Percentiles rank a stretch among this genome's conserved stretches.
Evolutionary conservation across 2,113 vertebrate genomes (phyloP).

Genomic region (Phylloscopus trochilus): DNA sequence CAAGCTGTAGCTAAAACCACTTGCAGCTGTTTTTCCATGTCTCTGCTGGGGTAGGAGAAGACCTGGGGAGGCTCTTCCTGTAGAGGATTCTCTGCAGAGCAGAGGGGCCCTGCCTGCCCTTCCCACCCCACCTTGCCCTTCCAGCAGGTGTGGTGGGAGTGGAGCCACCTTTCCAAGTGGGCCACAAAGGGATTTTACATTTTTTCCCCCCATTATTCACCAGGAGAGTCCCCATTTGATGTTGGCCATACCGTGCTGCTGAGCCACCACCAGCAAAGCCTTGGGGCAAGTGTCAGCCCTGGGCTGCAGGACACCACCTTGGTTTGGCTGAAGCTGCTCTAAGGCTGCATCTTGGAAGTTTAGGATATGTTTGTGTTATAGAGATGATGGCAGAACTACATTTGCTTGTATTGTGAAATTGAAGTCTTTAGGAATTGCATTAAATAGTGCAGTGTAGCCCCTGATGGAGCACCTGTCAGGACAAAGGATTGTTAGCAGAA

Average conservation of each 20-base stretch:
- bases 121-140: not conserved
- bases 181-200: not conserved
- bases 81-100: not conserved
- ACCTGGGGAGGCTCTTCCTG: not conserved
- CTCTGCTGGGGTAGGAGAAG: not conserved
- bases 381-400: not conserved
- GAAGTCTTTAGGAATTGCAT: not conserved
- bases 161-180: not conserved
- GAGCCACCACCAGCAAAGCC: fast-evolving
- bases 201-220: not conserved
- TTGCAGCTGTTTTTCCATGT: not conserved
- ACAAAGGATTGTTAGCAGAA: not conserved
- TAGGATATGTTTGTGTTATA: not conserved
- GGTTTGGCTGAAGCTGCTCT: not conserved
- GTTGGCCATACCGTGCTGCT: fast-evolving
- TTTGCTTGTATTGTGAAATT: not conserved
- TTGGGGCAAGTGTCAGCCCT: fast-evolving
- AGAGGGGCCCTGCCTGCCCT: not conserved
- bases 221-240: not conserved
- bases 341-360: not conserved
- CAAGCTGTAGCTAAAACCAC: not conserved
- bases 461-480: not conserved
- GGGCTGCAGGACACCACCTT: not conserved
- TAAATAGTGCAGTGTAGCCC: not conserved
- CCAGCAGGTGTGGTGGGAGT: not conserved